These are phyloP conservation scores for Halocynthia aurantium DNA, from an alignment of 23 tunicate genomes.

Conservation along the genomic window DNA sequence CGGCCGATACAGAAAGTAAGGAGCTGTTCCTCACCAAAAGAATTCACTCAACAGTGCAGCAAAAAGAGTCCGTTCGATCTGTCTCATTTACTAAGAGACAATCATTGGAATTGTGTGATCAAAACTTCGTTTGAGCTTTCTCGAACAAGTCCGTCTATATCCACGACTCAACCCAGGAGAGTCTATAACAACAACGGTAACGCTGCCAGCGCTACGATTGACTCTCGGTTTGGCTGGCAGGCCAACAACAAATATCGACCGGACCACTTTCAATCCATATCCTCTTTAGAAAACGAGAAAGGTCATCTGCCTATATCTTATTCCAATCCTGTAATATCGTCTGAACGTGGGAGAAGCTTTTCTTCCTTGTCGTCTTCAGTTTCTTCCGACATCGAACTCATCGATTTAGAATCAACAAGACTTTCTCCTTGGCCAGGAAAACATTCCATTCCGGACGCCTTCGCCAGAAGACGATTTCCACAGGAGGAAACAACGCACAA, in stretches of 20 bases:
- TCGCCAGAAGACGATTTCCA: too few species aligned
- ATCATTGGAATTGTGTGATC: not conserved
- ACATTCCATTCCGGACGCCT: too few species aligned
- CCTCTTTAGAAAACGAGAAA: not conserved
- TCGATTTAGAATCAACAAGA: constrained; percentile 4
- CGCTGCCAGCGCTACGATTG: constrained; percentile 16
- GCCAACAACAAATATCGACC: not conserved
- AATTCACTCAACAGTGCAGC: too few species aligned
- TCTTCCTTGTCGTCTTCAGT: not conserved
- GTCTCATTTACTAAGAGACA: too few species aligned
- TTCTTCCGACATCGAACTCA: constrained; percentile 1
- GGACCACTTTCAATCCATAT: not conserved
- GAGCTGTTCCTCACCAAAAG: too few species aligned
- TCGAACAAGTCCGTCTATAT: not conserved
- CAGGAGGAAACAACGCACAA: too few species aligned
- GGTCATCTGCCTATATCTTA: not conserved
- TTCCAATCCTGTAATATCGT: not conserved
- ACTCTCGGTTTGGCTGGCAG: not conserved
- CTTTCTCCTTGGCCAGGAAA: not conserved
- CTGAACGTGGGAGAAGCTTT: not conserved
- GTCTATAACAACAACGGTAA: constrained; percentile 22
- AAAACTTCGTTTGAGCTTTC: not conserved
- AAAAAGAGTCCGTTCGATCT: too few species aligned
- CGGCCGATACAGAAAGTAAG: too few species aligned
- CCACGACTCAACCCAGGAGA: not conserved